Percentiles rank a stretch among this genome's conserved stretches.
These are phyloP conservation scores for Drosophila cardini DNA, from an alignment of 1,140 invertebrate species.

Conservation along the genomic window DNA sequence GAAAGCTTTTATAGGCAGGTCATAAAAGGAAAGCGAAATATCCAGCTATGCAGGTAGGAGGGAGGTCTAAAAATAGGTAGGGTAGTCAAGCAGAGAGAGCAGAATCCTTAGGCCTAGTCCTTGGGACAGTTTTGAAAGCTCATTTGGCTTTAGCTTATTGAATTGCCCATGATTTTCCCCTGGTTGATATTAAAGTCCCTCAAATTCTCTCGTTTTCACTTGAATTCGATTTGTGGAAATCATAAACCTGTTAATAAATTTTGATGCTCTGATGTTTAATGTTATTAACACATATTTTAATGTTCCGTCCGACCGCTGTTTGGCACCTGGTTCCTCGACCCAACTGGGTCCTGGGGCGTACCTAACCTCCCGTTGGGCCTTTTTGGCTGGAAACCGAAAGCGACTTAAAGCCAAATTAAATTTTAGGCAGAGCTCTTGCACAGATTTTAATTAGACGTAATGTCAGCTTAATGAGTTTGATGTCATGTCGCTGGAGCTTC, in stretches of 20 bases:
- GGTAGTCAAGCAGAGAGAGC: not conserved
- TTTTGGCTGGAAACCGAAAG: slow-evolving; percentile 4
- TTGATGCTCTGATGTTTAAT: slow-evolving; percentile 23
- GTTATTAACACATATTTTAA: slow-evolving; percentile 49
- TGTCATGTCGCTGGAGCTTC: slow-evolving; percentile 30
- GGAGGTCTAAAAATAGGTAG: too few species aligned
- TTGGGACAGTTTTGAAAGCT: slow-evolving; percentile 13
- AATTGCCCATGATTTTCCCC: slow-evolving; percentile 29
- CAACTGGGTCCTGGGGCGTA: not conserved
- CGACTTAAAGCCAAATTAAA: slow-evolving; percentile 54
- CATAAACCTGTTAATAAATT: slow-evolving; percentile 44
- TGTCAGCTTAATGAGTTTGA: slow-evolving; percentile 67
- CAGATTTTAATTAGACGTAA: slow-evolving; percentile 76
- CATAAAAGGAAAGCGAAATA: slow-evolving; percentile 32
- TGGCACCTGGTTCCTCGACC: not conserved
- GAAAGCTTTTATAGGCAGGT: slow-evolving; percentile 49
- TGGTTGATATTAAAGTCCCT: slow-evolving; percentile 20
- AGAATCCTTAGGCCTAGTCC: not conserved
- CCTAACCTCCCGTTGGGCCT: not conserved
- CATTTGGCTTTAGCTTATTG: slow-evolving; percentile 44
- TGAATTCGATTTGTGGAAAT: slow-evolving; percentile 24
- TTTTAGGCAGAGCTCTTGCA: slow-evolving; percentile 35
- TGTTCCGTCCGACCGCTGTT: slow-evolving; percentile 1
- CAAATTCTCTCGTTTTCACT: not conserved
- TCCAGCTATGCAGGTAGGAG: not conserved